Evolutionary conservation across 2,888 invertebrate species (phyloP), one percentile per base, ranked within the genome.

Genomic region (Macaria liturata): DNA sequence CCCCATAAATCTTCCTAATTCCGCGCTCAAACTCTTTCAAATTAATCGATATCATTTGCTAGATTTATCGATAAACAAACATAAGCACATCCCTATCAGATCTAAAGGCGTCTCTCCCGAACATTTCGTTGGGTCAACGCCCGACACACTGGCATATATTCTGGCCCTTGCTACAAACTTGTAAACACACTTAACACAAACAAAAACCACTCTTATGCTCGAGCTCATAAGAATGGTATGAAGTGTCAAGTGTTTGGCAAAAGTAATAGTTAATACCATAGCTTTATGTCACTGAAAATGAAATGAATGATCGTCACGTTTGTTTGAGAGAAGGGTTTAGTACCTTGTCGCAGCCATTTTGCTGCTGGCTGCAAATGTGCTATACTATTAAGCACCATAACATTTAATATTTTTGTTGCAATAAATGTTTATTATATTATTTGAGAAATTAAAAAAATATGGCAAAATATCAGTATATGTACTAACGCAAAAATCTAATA

Each of bases 131-230:
- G 71, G 82, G 86, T 42, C 88, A 84, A 75, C 66, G 84, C 67
- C 83, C 90, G 88, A 66, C 89, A 88, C 81, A 91, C 82, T 91
- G 89, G 85, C 91, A 80, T 74, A 90, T 75, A 86, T 90, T 32
- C 74, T 68, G 59, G 48, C 65, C 56, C 57, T 60, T 46, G 51
- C 51, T 60, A 68, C 72, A 68, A 69, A 54, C 49, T 56, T 57
- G 8, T 7, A 4, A 48, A 32, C 9, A 40, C 46, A n/a, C 34
- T 32, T 1, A 5, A n/a, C 20, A 43, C 55, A 66, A 40, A 30
- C 62, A 32, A 74, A 65, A 67, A 46, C 51, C 39, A 51, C 73
- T 72, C 59, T 65, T 78, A 70, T 30, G 0, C 0, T 0, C 0
- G 0, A 4, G 6, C 4, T 0, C 4, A 49, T 61, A 67, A 40